These are phyloP conservation scores for Brachionichthys hirsutus DNA, from an alignment of 2,113 vertebrate genomes.

Conservation along the genomic window DNA sequence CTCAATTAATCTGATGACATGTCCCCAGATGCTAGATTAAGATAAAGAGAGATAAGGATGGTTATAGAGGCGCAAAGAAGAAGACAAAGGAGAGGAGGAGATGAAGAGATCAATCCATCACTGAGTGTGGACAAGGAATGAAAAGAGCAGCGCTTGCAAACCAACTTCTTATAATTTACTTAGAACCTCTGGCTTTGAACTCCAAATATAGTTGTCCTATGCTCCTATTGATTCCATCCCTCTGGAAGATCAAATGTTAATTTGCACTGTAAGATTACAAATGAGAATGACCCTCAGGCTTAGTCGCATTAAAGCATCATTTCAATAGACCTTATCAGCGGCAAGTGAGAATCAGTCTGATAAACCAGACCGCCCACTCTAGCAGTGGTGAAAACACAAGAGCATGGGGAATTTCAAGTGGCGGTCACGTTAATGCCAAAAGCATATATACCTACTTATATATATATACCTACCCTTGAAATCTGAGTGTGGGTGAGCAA, in stretches of 20 bases:
- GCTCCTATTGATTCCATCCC: constrained; percentile 4
- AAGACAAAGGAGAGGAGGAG: not conserved
- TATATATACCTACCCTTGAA: constrained; percentile 9
- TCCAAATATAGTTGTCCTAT: constrained; percentile 7
- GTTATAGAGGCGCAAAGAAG: not conserved
- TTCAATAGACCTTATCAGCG: constrained; percentile 8
- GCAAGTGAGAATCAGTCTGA: not conserved
- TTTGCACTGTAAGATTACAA: constrained; percentile 35
- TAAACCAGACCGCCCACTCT: not conserved
- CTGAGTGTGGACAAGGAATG: constrained; percentile 6
- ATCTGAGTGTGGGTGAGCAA: constrained; percentile 36
- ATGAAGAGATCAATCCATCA: constrained; percentile 17
- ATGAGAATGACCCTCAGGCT: constrained; percentile 12
- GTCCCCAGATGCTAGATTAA: constrained; percentile 16
- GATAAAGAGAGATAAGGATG: not conserved
- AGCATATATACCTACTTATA: not conserved
- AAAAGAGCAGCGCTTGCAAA: constrained; percentile 26
- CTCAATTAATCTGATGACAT: constrained; percentile 53
- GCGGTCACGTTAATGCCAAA: too few species aligned
- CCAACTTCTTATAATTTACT: constrained; percentile 14
- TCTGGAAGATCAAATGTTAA: constrained; percentile 23
- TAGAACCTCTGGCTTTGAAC: constrained; percentile 45
- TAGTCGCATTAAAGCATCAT: constrained; percentile 14
- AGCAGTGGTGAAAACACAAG: constrained; percentile 1
- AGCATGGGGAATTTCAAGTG: not conserved